Evolutionary conservation across 2,113 vertebrate genomes (phyloP).

Genomic region (Clarias macrocephalus): DNA sequence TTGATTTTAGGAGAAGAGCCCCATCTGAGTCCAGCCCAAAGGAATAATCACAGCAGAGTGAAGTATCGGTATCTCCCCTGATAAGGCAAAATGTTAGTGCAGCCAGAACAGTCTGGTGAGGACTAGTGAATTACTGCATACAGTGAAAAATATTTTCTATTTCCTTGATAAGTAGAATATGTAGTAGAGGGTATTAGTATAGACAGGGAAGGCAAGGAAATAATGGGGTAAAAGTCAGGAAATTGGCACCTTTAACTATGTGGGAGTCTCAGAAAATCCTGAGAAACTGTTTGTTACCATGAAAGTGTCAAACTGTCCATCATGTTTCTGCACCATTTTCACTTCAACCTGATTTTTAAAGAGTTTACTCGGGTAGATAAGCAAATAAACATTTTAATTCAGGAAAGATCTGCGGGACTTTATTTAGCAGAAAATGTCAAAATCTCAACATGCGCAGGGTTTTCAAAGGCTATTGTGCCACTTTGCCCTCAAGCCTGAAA

Average conservation of each 20-base stretch:
- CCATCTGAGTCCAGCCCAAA: slow-evolving; percentile 41
- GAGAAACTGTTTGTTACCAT: background rate
- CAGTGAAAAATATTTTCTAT: slow-evolving; percentile 28
- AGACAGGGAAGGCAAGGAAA: background rate
- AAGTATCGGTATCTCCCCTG: slow-evolving; percentile 26
- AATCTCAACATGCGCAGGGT: background rate
- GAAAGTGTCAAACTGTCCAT: background rate
- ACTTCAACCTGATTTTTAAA: background rate
- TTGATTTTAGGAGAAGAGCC: background rate
- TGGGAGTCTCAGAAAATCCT: background rate
- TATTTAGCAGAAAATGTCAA: background rate
- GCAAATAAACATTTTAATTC: background rate
- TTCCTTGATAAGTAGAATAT: background rate
- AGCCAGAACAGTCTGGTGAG: slow-evolving; percentile 22
- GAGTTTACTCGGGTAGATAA: background rate
- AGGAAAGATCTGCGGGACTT: background rate
- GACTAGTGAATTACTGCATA: slow-evolving; percentile 23
- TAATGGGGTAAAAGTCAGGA: background rate
- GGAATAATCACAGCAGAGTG: slow-evolving; percentile 13
- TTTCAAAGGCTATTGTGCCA: background rate
- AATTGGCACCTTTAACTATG: background rate
- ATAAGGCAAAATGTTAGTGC: slow-evolving; percentile 14
- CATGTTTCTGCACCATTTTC: background rate
- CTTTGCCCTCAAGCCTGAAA: too few relatives aligned
- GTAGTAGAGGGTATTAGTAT: background rate